A percentile compares a stretch with the other conserved stretches of the same genome.
These are phyloP conservation scores for Pterois miles DNA, from an alignment of 2,797 vertebrate genomes.

Conservation along the genomic window DNA sequence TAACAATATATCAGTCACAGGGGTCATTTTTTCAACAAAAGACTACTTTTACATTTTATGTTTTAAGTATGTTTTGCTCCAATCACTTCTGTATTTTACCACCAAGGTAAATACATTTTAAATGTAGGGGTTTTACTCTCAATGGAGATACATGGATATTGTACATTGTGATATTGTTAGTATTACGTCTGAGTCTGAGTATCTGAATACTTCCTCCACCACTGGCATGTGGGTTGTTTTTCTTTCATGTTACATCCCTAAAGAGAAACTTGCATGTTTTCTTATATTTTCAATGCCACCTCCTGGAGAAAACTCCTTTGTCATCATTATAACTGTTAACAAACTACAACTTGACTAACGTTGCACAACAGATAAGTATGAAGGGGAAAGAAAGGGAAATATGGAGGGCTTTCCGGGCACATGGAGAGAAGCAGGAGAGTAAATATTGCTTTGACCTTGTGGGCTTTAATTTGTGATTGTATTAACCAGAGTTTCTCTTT, in stretches of 20 bases:
- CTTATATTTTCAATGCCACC: neutral
- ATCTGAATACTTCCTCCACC: neutral
- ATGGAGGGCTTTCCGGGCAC: constrained; percentile 1
- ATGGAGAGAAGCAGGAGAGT: constrained; percentile 12
- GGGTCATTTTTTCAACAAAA: neutral
- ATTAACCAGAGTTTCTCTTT: neutral
- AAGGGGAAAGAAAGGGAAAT: constrained; percentile 28
- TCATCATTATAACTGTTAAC: constrained; percentile 27
- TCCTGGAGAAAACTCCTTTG: constrained; percentile 9
- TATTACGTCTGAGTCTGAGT: neutral
- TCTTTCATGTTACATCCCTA: neutral
- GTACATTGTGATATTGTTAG: neutral
- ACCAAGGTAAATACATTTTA: no score
- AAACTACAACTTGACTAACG: neutral
- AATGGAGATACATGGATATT: neutral
- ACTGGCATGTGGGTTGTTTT: neutral
- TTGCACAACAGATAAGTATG: constrained; percentile 35
- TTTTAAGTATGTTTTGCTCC: neutral
- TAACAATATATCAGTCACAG: neutral
- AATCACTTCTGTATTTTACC: neutral
- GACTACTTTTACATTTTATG: neutral
- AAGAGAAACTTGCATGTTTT: neutral
- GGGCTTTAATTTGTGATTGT: constrained; percentile 17
- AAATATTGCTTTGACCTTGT: constrained; percentile 67
- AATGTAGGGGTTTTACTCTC: neutral